Conservation (phyloP, 2,888 invertebrate species). For the Nemurella pictetii region DNA sequence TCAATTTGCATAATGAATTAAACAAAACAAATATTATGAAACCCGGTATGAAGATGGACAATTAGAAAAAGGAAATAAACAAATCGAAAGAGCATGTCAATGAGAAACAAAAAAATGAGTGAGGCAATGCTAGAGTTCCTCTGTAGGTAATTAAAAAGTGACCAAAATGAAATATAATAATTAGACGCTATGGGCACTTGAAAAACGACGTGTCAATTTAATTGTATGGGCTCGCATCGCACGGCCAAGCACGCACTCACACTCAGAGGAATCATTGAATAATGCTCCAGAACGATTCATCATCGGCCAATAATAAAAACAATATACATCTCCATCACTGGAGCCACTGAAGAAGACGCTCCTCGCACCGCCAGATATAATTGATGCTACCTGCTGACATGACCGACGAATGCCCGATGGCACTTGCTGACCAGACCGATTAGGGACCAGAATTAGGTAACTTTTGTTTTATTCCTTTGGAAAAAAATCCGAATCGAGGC, state of each 20-base stretch:
- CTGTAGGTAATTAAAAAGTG: slow-evolving; percentile 14
- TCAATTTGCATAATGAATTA: slow-evolving; percentile 26
- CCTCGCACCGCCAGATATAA: not conserved
- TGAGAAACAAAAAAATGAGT: not conserved
- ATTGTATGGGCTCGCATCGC: not conserved
- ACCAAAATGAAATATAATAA: slow-evolving; percentile 12
- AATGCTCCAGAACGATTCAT: not conserved
- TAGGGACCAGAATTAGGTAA: slow-evolving; percentile 7
- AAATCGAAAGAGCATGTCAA: not conserved
- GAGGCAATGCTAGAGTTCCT: not conserved
- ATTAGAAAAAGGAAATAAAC: not conserved
- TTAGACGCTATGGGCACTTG: slow-evolving; percentile 10
- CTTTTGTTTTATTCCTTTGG: slow-evolving; percentile 1
- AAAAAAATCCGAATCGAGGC: not conserved
- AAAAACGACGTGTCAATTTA: slow-evolving; percentile 26
- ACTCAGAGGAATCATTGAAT: slow-evolving; percentile 9
- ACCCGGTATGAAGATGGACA: not conserved
- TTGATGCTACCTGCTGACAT: not conserved
- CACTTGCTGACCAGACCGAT: not conserved
- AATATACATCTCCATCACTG: slow-evolving; percentile 16
- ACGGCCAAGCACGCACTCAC: not conserved
- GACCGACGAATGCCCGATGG: not conserved
- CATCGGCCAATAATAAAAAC: slow-evolving; percentile 5
- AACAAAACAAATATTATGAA: slow-evolving; percentile 25
- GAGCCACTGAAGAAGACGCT: not conserved